Base-by-base conservation (phyloP, 2,888 invertebrate species). In the Drosophila prolongata region DNA sequence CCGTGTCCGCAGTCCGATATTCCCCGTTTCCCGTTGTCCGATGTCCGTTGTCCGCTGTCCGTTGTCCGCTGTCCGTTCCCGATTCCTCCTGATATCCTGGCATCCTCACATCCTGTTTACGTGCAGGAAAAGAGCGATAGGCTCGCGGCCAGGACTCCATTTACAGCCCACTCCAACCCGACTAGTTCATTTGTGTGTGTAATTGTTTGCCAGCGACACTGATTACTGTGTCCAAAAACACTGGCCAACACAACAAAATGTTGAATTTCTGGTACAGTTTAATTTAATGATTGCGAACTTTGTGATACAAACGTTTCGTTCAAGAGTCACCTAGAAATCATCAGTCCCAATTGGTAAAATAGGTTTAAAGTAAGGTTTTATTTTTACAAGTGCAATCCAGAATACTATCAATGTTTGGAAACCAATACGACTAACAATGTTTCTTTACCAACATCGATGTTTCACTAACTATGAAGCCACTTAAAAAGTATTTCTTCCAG, bases 101-200 rank as follows among this genome's bases (percentile, higher is more conserved):
- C 38, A 55, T 56, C 44, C 55, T 30, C 30, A 16, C 38, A 46
- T 24, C 47, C 27, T 46, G 46, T 30, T 47, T 47, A 27, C 14
- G 67, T 43, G 60, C 81, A 73, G 84, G 84, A 87, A 78, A 71
- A 68, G 71, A 42, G 54, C 78, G 86, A 83, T 82, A 82, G 85
- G 74, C 77, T 64, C 40, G 46, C n/a, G 46, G 54, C 49, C 61
- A 57, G 55, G 42, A 46, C 35, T 34, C 19, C 46, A 49, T 35
- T 49, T 19, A 19, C 30, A 6, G 30, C 30, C 30, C 30, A 30
- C 30, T 30, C 30, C 6, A 8, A 14, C 34, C 3, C 16, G 13
- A 34, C 49, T 43, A 44, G 56, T 46, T 56, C 76, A 78, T 78
- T 68, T 82, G 76, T 77, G 74, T 87, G 75, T 76, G 85, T 84